Conservation (phyloP, 2,797 vertebrate genomes). For the Lutjanus argentimaculatus region DNA sequence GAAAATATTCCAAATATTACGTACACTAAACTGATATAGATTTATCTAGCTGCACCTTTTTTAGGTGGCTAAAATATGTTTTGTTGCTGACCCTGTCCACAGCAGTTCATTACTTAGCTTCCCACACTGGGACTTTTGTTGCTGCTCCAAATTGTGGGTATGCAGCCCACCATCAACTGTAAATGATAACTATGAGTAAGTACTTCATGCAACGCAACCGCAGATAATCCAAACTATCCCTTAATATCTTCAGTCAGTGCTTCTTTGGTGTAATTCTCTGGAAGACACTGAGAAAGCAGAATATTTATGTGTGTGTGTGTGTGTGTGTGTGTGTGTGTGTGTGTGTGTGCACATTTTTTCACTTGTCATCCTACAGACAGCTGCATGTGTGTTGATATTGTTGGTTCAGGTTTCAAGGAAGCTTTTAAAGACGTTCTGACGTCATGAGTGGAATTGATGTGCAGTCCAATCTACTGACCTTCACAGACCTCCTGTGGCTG, state of each 20-base stretch:
- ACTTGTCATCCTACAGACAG: not conserved
- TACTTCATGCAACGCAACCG: too few relatives aligned
- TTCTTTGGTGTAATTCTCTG: not conserved
- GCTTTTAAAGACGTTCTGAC: conserved; percentile 22
- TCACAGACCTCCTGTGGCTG: conserved; percentile 20
- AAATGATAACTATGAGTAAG: too few relatives aligned
- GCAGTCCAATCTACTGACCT: conserved; percentile 31
- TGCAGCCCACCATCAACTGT: too few relatives aligned
- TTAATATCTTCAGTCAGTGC: not conserved
- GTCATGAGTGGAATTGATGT: not conserved
- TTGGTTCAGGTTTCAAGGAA: conserved; percentile 25
- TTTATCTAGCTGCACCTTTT: too few relatives aligned
- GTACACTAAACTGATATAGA: too few relatives aligned
- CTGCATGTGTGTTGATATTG: conserved; percentile 1
- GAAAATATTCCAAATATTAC: too few relatives aligned
- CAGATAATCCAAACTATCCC: too few relatives aligned
- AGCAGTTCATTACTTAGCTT: too few relatives aligned
- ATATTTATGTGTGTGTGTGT: not conserved
- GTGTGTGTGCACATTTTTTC: not conserved
- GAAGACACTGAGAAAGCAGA: not conserved
- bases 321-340: not conserved
- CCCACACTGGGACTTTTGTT: too few relatives aligned
- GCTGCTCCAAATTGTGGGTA: too few relatives aligned
- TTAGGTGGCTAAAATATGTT: too few relatives aligned
- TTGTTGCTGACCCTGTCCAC: too few relatives aligned